Evolutionary conservation across 2,888 invertebrate genomes (phyloP).

Genomic region (Formica aserva): DNA sequence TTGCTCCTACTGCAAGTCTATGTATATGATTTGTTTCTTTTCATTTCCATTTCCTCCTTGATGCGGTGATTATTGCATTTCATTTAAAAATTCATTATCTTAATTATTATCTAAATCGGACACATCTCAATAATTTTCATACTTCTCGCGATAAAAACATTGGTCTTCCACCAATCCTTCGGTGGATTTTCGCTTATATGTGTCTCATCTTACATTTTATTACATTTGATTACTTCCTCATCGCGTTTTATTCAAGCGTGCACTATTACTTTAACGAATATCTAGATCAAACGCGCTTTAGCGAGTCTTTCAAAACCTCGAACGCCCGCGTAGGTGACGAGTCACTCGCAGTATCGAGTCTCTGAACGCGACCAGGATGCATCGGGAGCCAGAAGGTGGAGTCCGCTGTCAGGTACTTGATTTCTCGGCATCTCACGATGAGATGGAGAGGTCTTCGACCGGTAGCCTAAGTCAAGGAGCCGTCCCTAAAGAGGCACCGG

Average conservation of each 20-base stretch:
- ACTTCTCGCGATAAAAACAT: background rate
- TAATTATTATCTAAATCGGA: background rate
- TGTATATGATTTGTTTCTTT: background rate
- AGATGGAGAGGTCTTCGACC: slow-evolving; percentile 76
- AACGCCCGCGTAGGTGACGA: slow-evolving; percentile 24
- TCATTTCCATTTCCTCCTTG: background rate
- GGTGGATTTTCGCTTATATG: background rate
- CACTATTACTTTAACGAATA: background rate
- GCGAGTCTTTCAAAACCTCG: background rate
- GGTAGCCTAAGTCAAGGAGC: slow-evolving; percentile 76
- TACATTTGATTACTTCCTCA: background rate
- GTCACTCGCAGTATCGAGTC: slow-evolving; percentile 37
- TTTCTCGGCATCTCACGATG: slow-evolving; percentile 67
- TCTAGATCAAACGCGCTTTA: slow-evolving; percentile 1
- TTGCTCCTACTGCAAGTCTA: background rate
- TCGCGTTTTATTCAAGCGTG: background rate
- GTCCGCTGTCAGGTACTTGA: slow-evolving; percentile 73
- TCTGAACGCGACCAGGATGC: slow-evolving; percentile 50
- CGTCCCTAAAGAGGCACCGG: slow-evolving; percentile 75
- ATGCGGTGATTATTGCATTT: background rate
- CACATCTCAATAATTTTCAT: background rate
- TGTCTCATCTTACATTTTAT: background rate
- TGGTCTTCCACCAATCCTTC: background rate
- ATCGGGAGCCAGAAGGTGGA: slow-evolving; percentile 73
- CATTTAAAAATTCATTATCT: background rate